A percentile compares a stretch with the other conserved stretches of the same genome.
These are phyloP conservation scores for Drosophila paranaensis DNA, from an alignment of 2,888 invertebrate species.

Conservation along the genomic window DNA sequence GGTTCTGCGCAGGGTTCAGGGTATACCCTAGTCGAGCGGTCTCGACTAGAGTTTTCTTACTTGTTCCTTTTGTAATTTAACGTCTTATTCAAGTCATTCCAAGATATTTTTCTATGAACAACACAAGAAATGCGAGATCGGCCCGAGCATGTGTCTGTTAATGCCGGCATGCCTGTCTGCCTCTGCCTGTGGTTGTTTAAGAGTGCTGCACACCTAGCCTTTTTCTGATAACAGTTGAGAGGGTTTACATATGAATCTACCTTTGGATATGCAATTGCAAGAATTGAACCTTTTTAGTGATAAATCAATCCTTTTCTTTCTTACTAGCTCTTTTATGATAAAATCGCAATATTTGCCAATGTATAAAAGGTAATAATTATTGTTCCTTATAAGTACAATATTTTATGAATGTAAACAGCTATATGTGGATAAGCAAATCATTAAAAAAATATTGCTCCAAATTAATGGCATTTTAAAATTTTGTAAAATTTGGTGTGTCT, in stretches of 20 bases:
- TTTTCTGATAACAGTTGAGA: not conserved
- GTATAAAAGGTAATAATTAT: no score
- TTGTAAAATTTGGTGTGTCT: not conserved
- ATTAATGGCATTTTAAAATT: not conserved
- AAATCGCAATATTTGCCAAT: no score
- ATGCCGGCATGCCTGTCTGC: not conserved
- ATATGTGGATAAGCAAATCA: not conserved
- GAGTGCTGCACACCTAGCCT: not conserved
- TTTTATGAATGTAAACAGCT: no score
- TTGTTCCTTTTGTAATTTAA: slow-evolving; percentile 75
- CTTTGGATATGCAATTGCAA: not conserved
- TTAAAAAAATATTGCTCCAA: not conserved
- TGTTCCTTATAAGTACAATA: no score
- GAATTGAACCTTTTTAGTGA: not conserved
- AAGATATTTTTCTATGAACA: slow-evolving; percentile 41
- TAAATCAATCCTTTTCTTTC: not conserved
- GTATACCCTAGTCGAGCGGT: no score
- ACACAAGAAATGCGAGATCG: slow-evolving; percentile 29
- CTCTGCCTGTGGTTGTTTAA: not conserved
- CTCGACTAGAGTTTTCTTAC: no score
- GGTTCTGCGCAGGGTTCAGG: no score
- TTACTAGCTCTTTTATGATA: no score
- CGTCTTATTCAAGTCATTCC: slow-evolving; percentile 75
- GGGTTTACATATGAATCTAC: not conserved
- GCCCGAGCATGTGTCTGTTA: not conserved